A percentile compares a stretch with the other conserved stretches of the same genome.
Conservation (phyloP, 2,797 vertebrate species). For the Melopsittacus undulatus region DNA sequence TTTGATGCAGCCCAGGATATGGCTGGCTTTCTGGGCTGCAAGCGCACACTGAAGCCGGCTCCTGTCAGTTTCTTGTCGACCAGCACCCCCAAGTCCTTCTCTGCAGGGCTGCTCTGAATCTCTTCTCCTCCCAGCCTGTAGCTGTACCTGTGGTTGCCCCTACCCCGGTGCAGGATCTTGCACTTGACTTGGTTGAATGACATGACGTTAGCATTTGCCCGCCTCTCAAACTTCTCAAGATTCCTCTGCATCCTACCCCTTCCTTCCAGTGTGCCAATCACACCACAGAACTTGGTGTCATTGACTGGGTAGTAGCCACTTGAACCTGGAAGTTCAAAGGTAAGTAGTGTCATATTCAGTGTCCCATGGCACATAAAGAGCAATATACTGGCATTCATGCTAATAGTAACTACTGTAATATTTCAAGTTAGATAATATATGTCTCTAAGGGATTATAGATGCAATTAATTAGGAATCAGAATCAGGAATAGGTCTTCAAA, state of each 20-base stretch:
- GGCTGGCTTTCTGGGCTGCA: no score
- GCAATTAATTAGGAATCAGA: conserved; percentile 35
- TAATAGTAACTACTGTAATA: not conserved
- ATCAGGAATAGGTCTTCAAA: not conserved
- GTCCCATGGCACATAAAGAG: not conserved
- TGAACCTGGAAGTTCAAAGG: not conserved
- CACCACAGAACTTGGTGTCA: not conserved
- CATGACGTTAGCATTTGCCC: no score
- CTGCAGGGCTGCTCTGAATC: no score
- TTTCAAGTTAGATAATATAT: conserved; percentile 4
- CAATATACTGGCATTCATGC: not conserved
- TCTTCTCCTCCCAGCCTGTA: no score
- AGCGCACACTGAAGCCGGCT: no score
- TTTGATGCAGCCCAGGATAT: no score
- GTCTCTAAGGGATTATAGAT: not conserved
- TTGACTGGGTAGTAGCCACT: not conserved
- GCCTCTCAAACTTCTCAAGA: no score
- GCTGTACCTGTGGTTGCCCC: no score
- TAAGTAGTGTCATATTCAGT: not conserved
- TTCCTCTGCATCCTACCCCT: not conserved
- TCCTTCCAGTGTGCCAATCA: not conserved
- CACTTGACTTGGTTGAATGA: no score
- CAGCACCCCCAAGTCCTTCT: no score
- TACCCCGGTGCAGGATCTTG: no score
- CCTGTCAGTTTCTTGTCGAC: no score